Evolutionary conservation across 2,113 vertebrate genomes (phyloP).

Genomic region (Lophochroa leadbeateri): DNA sequence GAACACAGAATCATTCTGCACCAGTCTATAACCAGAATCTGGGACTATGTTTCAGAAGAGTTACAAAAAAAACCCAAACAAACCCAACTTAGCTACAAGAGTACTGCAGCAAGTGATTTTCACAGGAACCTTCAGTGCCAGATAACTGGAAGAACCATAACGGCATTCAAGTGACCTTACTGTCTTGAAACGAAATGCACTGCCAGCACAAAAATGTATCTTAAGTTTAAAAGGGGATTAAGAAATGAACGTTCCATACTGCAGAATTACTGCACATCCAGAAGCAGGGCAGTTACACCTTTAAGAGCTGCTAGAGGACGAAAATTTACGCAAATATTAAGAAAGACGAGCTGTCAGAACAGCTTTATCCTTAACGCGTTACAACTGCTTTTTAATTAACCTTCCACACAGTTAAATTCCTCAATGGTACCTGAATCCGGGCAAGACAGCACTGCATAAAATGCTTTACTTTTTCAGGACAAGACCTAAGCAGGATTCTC

Average conservation of each 20-base stretch:
- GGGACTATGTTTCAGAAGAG: not conserved
- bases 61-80: not conserved
- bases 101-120: not conserved
- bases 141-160: not conserved
- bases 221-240: not conserved
- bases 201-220: not conserved
- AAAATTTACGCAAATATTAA: not conserved
- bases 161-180: not conserved
- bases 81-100: not conserved
- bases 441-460: not conserved
- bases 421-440: not conserved
- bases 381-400: not conserved
- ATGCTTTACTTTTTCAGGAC: not conserved
- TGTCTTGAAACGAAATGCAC: not conserved
- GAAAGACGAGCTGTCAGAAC: not conserved
- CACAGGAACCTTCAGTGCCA: not conserved
- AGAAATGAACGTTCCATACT: not conserved
- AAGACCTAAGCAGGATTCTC: fast-evolving
- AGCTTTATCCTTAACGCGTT: not conserved
- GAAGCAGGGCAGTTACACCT: not conserved
- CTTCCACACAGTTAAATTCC: not conserved
- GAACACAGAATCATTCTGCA: not conserved
- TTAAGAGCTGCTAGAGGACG: not conserved
- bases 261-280: not conserved
- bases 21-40: not conserved